phyloP scores from a whole-genome alignment of 2,888 invertebrate species.

The Macrosiphum euphorbiae region DNA sequence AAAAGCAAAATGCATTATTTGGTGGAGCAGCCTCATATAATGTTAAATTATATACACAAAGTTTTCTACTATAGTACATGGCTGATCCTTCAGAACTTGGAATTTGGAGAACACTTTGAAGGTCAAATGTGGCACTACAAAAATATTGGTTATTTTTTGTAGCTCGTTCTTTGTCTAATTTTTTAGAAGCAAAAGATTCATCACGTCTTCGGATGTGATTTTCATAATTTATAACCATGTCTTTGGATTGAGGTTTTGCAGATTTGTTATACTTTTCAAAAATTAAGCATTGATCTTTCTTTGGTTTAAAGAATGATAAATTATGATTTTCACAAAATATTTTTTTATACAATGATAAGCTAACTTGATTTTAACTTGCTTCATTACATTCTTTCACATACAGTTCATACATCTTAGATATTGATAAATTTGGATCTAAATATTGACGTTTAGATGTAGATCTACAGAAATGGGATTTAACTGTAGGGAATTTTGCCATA shows the following conservation, averaged over 20 bases:
- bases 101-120: slow-evolving; percentile 68
- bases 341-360: slow-evolving; percentile 28
- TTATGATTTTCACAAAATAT: slow-evolving; percentile 61
- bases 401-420: slow-evolving; percentile 23
- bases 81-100: slow-evolving; percentile 68
- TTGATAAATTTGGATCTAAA: slow-evolving; percentile 39
- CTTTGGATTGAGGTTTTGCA: slow-evolving; percentile 20
- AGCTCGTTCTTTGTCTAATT: slow-evolving; percentile 66
- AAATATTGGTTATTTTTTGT: slow-evolving; percentile 66
- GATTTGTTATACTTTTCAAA: slow-evolving; percentile 57
- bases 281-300: slow-evolving; percentile 61
- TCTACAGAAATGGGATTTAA: slow-evolving; percentile 46
- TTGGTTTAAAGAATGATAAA: slow-evolving; percentile 57
- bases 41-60: slow-evolving; percentile 68
- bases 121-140: slow-evolving; percentile 68
- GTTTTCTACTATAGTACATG: slow-evolving; percentile 69
- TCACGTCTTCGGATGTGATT: slow-evolving; percentile 67
- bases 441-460: slow-evolving; percentile 28
- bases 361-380: not conserved
- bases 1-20: slow-evolving; percentile 68
- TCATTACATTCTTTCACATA: slow-evolving; percentile 24
- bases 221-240: slow-evolving; percentile 63
- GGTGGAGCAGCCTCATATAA: slow-evolving; percentile 68
- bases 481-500: slow-evolving; percentile 33
- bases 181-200: slow-evolving; percentile 66